Conservation (phyloP, 2,888 invertebrate genomes). For the Drosophila borborema region DNA sequence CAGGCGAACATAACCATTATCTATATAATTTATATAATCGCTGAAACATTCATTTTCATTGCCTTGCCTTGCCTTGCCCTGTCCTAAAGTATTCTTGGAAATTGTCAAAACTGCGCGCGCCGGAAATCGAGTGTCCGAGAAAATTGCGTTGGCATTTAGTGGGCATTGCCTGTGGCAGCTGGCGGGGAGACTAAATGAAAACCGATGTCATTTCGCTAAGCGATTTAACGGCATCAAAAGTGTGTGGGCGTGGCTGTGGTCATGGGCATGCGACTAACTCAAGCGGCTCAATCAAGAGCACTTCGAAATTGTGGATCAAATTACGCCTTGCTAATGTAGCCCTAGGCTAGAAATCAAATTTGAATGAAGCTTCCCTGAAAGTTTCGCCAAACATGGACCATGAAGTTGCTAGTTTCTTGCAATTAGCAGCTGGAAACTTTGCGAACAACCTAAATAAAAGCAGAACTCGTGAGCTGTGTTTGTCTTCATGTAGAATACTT, state of each 20-base stretch:
- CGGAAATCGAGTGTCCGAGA: slow-evolving; percentile 42
- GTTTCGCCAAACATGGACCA: background rate
- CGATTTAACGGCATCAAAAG: slow-evolving; percentile 35
- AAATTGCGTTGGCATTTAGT: slow-evolving; percentile 24
- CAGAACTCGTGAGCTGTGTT: background rate
- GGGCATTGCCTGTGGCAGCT: background rate
- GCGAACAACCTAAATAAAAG: background rate
- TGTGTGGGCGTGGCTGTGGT: background rate
- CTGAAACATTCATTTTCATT: slow-evolving; percentile 40
- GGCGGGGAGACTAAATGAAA: background rate
- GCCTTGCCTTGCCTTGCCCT: slow-evolving; percentile 21
- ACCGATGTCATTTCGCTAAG: background rate
- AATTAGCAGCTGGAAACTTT: slow-evolving; percentile 2
- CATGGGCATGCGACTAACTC: background rate
- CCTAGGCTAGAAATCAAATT: background rate
- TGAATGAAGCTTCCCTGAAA: background rate
- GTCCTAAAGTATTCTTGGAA: slow-evolving; percentile 55
- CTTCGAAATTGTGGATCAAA: background rate
- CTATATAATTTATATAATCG: slow-evolving; percentile 54
- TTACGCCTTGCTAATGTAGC: background rate
- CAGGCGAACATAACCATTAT: slow-evolving; percentile 35
- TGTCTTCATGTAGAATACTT: background rate
- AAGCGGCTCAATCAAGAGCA: slow-evolving; percentile 26
- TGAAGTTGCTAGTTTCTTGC: background rate
- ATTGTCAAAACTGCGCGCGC: slow-evolving; percentile 36